Conservation (phyloP, 2,888 invertebrate genomes). For the Hydropsyche betteni region DNA sequence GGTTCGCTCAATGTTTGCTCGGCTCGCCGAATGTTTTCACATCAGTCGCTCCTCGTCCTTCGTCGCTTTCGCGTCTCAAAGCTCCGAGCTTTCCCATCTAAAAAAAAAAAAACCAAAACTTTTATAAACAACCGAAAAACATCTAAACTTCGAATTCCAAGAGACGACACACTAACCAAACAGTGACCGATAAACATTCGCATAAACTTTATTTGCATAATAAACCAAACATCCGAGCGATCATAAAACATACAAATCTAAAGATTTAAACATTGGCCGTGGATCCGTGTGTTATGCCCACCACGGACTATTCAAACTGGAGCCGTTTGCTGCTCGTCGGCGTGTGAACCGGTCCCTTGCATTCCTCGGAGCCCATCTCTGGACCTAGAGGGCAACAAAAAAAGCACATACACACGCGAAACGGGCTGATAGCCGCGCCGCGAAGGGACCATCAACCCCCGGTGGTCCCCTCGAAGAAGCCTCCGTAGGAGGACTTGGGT, state of each 20-base stretch:
- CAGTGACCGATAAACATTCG: too few species aligned
- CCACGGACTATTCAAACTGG: conserved; percentile 3
- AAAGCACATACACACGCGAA: too few species aligned
- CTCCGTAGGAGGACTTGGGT: too few species aligned
- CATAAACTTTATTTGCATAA: too few species aligned
- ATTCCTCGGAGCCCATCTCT: conserved; percentile 8
- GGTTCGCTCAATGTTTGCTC: neutral
- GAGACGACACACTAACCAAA: too few species aligned
- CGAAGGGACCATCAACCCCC: too few species aligned
- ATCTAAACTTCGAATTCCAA: too few species aligned
- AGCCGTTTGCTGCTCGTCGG: conserved; percentile 6
- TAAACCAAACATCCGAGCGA: too few species aligned
- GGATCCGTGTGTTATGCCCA: neutral
- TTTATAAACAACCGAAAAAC: neutral
- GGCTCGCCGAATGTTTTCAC: conserved; percentile 22
- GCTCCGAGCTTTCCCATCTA: conserved; percentile 11
- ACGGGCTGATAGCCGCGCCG: neutral
- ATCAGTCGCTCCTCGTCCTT: conserved; percentile 26
- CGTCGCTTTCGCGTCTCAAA: conserved; percentile 3
- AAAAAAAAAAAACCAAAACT: neutral
- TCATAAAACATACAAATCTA: too few species aligned
- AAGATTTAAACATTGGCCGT: too few species aligned
- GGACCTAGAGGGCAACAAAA: too few species aligned
- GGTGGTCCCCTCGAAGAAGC: too few species aligned
- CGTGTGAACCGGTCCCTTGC: conserved; percentile 23